phyloP scores from a whole-genome alignment of 2,113 vertebrate genomes.

The Monarcha castaneiventris region DNA sequence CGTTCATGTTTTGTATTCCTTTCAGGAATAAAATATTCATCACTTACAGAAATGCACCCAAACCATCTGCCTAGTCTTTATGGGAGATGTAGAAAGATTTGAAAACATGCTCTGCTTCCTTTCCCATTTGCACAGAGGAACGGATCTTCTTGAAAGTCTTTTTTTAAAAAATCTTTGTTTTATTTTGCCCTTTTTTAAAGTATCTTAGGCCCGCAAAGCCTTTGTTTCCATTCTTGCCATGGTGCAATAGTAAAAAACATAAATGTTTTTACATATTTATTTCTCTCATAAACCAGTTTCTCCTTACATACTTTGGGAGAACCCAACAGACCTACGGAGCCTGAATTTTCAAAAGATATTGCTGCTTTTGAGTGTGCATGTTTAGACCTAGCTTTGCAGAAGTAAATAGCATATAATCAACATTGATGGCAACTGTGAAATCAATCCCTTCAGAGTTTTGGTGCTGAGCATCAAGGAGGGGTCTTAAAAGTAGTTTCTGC shows the following conservation, averaged over 20 bases:
- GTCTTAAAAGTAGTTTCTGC: constrained; percentile 26
- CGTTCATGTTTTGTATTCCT: neutral
- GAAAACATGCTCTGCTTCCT: neutral
- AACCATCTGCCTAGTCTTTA: constrained; percentile 21
- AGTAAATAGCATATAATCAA: neutral
- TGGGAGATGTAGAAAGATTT: neutral
- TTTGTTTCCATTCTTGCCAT: neutral
- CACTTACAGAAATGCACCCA: neutral
- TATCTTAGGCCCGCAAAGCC: neutral
- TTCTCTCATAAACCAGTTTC: neutral
- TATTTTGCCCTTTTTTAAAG: neutral
- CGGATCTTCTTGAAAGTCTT: neutral
- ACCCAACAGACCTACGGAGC: neutral
- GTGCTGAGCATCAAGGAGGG: neutral
- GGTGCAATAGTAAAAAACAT: neutral
- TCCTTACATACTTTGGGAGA: neutral
- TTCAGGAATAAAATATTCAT: constrained; percentile 37
- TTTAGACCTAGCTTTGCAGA: neutral
- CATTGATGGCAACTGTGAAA: neutral
- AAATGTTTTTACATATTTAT: neutral
- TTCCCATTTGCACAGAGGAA: neutral
- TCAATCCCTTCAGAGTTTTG: neutral
- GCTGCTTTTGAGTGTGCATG: neutral
- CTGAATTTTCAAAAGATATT: neutral
- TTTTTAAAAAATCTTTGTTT: neutral